These are phyloP conservation scores for Chaetorhynchus papuensis DNA, from an alignment of 2,113 vertebrate species.

Conservation along the genomic window DNA sequence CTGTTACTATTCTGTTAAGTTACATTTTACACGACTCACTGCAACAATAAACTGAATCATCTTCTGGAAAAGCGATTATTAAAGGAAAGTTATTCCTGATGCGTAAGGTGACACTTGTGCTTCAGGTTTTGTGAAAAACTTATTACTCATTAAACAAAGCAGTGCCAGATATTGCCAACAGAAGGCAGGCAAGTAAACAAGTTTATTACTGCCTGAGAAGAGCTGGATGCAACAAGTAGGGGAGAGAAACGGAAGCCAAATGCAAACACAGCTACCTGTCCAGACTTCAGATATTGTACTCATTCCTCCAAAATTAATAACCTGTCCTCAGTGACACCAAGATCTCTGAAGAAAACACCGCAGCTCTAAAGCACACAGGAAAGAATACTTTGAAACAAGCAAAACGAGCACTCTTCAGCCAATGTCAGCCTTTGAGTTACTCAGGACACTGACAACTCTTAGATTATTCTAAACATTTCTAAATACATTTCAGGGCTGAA, in stretches of 20 bases:
- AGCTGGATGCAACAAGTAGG: neutral
- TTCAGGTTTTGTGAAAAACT: neutral
- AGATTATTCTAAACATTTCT: neutral
- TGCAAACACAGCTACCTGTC: neutral
- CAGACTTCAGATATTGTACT: neutral
- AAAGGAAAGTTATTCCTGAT: neutral
- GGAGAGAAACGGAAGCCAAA: neutral
- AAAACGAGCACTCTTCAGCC: neutral
- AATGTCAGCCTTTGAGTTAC: neutral
- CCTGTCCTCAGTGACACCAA: neutral
- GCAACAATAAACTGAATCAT: neutral
- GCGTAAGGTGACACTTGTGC: neutral
- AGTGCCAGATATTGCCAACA: constrained; percentile 14
- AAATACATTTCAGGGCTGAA: neutral
- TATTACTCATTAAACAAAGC: constrained; percentile 44
- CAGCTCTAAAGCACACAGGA: neutral
- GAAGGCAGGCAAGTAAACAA: constrained; percentile 17
- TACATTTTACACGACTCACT: neutral
- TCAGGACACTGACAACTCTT: neutral
- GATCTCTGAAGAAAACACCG: neutral
- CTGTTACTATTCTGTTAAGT: neutral
- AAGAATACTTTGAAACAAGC: neutral
- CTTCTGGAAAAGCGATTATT: neutral
- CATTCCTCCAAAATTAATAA: neutral
- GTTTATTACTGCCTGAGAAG: constrained; percentile 29